Conservation (phyloP, 2,113 vertebrate species). For the Phyllopteryx taeniolatus region DNA sequence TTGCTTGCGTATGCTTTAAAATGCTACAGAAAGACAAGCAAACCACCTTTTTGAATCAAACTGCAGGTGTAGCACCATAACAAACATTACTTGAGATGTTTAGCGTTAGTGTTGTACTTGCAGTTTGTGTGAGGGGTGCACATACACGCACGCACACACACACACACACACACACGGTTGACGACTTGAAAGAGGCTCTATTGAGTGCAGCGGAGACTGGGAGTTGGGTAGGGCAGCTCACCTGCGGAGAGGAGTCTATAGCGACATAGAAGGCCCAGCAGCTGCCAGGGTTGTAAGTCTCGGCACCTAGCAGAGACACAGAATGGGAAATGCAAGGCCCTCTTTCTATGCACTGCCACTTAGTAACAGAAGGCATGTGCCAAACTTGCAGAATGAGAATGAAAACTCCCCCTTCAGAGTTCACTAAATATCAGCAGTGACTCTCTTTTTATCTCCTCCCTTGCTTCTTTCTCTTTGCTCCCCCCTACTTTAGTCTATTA, state of each 20-base stretch:
- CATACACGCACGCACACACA: not conserved
- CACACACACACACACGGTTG: constrained; percentile 56
- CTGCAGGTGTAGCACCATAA: constrained; percentile 29
- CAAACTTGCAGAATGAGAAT: constrained; percentile 86
- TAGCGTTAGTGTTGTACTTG: constrained; percentile 21
- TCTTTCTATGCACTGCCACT: constrained; percentile 79
- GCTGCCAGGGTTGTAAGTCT: constrained; percentile 83
- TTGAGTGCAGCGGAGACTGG: constrained; percentile 73
- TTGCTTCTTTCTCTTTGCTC: constrained; percentile 43
- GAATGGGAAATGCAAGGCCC: constrained; percentile 75
- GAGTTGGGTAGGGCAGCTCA: constrained; percentile 75
- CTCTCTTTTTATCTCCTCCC: constrained; percentile 56
- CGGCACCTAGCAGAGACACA: constrained; percentile 76
- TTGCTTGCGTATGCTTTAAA: constrained; percentile 26
- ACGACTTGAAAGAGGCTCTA: constrained; percentile 67
- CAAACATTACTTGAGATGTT: constrained; percentile 48
- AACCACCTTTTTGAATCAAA: constrained; percentile 16
- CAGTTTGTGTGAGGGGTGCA: constrained; percentile 34
- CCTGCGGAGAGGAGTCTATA: constrained; percentile 79
- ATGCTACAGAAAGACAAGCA: constrained; percentile 9
- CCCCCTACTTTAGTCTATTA: constrained; percentile 64
- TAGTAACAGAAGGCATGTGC: constrained; percentile 87
- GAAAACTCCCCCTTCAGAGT: constrained; percentile 75
- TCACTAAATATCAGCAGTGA: constrained; percentile 72
- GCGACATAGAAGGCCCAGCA: constrained; percentile 79